A percentile compares a stretch with the other conserved stretches of the same genome.
Conservation (phyloP, 2,888 invertebrate species). For the Drosophila buzzatii region DNA sequence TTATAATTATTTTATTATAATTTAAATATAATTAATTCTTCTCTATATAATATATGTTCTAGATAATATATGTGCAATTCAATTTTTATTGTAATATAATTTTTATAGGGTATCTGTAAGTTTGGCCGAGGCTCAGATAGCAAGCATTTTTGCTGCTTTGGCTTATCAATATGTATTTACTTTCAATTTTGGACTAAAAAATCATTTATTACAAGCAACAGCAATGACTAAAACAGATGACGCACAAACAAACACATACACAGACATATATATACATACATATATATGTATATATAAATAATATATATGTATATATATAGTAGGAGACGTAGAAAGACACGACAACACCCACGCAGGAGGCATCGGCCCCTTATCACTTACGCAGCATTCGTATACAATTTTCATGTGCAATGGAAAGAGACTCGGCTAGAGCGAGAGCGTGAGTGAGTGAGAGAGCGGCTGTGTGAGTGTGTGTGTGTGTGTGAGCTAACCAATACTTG, state of each 20-base stretch:
- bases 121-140: not conserved
- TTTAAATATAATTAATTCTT: too few species aligned
- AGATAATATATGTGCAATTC: too few species aligned
- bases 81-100: not conserved
- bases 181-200: conserved; percentile 72
- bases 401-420: conserved; percentile 64
- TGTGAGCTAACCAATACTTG: conserved; percentile 35
- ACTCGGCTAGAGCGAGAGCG: not conserved
- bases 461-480: not conserved
- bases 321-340: conserved; percentile 21
- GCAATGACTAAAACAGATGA: conserved; percentile 37
- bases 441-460: not conserved
- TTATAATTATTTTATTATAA: too few species aligned
- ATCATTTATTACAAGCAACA: conserved; percentile 65
- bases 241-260: not conserved
- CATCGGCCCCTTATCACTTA: conserved; percentile 66
- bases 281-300: not conserved
- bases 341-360: conserved; percentile 32
- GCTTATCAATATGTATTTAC: conserved; percentile 69
- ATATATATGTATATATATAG: conserved; percentile 5
- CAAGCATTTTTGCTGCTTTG: conserved; percentile 3
- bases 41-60: too few species aligned
- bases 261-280: not conserved
- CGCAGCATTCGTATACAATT: conserved; percentile 70
- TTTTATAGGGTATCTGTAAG: conserved; percentile 5